phyloP scores from a whole-genome alignment of 2,888 invertebrate genomes.

The Eilema caniola region DNA sequence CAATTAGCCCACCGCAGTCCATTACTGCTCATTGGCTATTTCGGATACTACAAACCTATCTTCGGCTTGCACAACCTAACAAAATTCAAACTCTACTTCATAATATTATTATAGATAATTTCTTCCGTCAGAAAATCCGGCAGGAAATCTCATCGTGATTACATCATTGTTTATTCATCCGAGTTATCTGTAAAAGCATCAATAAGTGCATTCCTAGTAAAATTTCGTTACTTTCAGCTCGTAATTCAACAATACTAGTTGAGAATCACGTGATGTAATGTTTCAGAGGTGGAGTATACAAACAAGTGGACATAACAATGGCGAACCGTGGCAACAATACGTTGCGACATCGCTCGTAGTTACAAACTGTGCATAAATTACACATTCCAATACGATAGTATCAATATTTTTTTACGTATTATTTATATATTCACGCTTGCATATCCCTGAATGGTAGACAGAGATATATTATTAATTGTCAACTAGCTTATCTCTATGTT shows the following conservation, averaged over 20 bases:
- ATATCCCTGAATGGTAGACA: too few species aligned
- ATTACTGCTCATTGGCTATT: too few species aligned
- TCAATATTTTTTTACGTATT: conserved; percentile 2
- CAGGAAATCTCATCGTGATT: background rate
- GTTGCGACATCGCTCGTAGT: conserved; percentile 11
- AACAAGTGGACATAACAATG: conserved; percentile 42
- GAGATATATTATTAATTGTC: too few species aligned
- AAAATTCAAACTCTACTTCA: background rate
- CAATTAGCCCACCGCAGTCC: too few species aligned
- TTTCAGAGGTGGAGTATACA: conserved; percentile 20
- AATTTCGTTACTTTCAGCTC: background rate
- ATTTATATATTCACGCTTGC: too few species aligned
- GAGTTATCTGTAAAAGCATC: background rate
- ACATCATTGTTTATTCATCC: background rate
- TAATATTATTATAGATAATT: background rate
- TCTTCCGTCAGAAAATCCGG: background rate
- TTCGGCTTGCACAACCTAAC: background rate
- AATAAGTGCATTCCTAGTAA: background rate
- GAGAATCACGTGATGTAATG: conserved; percentile 34
- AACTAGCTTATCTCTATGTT: too few species aligned
- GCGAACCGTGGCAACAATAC: conserved; percentile 25
- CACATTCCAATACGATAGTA: conserved; percentile 4
- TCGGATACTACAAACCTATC: too few species aligned
- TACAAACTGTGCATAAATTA: conserved; percentile 10
- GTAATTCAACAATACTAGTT: conserved; percentile 29